phyloP scores from a whole-genome alignment of 2,888 invertebrate genomes.

The Microplitis deprimator region DNA sequence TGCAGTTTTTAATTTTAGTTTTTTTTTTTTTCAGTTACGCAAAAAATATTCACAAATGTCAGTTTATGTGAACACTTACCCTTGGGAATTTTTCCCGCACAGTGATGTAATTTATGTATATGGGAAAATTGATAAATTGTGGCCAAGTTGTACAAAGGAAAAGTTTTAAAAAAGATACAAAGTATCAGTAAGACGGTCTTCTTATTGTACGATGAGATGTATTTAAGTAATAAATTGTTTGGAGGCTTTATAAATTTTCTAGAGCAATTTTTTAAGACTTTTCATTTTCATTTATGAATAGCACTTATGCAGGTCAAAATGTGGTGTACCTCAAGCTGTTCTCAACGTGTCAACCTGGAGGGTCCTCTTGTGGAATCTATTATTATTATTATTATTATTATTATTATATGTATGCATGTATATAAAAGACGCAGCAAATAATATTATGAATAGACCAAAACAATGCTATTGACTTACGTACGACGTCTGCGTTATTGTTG shows the following conservation, averaged over 20 bases:
- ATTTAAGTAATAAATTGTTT: not conserved
- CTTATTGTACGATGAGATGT: not conserved
- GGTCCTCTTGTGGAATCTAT: slow-evolving; percentile 55
- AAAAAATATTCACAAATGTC: slow-evolving; percentile 13
- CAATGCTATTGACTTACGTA: not conserved
- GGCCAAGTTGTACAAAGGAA: not conserved
- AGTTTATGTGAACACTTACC: not conserved
- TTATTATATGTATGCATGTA: not conserved
- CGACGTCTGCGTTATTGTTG: not conserved
- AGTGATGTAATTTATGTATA: not conserved
- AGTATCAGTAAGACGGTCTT: not conserved
- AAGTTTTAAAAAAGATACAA: not conserved
- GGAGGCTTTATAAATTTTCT: slow-evolving; percentile 10
- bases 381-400: slow-evolving; percentile 48
- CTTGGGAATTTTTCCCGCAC: not conserved
- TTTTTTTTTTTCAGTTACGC: not conserved
- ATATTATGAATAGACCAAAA: not conserved
- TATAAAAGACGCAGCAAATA: slow-evolving; percentile 22
- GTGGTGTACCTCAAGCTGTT: slow-evolving; percentile 29
- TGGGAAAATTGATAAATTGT: not conserved
- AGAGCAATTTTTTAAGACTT: slow-evolving; percentile 3
- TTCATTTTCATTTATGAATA: slow-evolving; percentile 6
- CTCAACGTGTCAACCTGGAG: slow-evolving; percentile 49
- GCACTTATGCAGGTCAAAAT: slow-evolving; percentile 2
- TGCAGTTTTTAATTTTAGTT: not conserved